phyloP scores from a whole-genome alignment of 2,797 vertebrate genomes.

The Spinus olivaceus region DNA sequence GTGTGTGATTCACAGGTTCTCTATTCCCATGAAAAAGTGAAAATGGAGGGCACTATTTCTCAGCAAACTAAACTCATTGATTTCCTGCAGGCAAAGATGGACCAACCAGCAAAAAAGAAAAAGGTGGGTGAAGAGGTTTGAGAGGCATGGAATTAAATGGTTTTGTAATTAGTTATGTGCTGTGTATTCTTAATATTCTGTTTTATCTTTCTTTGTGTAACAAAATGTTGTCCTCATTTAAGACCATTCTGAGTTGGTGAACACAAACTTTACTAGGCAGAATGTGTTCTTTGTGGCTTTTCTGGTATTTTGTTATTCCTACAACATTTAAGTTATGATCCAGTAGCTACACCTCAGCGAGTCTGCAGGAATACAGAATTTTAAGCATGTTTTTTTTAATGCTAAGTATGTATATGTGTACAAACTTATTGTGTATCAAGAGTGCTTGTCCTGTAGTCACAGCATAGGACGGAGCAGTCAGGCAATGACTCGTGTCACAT shows the following conservation, averaged over 20 bases:
- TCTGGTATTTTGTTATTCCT: not conserved
- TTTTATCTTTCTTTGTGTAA: conserved; percentile 11
- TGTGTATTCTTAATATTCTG: conserved; percentile 13
- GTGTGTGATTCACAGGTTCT: conserved; percentile 83
- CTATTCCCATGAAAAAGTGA: conserved; percentile 98
- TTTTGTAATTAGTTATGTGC: not conserved
- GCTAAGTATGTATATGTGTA: not conserved
- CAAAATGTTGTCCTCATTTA: not conserved
- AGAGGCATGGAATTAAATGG: not conserved
- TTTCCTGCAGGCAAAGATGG: conserved; percentile 99
- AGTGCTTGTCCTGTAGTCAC: not conserved
- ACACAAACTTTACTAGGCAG: not conserved
- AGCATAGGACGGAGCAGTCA: conserved; percentile 20
- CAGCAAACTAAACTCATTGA: conserved; percentile 99
- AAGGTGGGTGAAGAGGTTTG: conserved; percentile 82
- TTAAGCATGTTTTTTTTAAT: not conserved
- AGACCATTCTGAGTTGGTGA: not conserved
- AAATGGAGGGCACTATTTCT: conserved; percentile 98
- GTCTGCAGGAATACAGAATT: not conserved
- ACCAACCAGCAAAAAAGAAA: conserved; percentile 98
- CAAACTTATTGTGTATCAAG: not conserved
- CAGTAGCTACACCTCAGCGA: not conserved
- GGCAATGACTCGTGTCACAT: not conserved
- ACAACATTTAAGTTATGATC: not conserved
- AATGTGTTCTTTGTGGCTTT: not conserved